A percentile compares a stretch with the other conserved stretches of the same genome.
Evolutionary conservation across 1,140 invertebrate genomes (phyloP).

Genomic region (Drosophila santomea): DNA sequence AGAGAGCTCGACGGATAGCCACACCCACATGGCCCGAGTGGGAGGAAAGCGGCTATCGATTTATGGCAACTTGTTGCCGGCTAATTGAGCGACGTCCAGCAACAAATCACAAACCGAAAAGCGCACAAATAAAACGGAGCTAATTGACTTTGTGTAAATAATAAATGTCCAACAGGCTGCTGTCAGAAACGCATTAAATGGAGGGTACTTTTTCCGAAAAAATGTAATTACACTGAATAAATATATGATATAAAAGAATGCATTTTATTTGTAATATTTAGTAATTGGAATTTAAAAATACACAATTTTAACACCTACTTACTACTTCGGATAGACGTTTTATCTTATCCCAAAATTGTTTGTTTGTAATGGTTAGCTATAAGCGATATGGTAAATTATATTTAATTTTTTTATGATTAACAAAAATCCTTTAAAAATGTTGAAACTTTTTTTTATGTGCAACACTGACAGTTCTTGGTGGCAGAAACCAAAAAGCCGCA

Average conservation of each 20-base stretch:
- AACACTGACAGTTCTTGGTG: constrained; percentile 45
- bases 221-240: no score
- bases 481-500: constrained; percentile 36
- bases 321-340: no score
- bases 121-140: constrained; percentile 55
- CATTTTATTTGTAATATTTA: no score
- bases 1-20: constrained; percentile 3
- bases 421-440: no score
- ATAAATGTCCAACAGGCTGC: constrained; percentile 41
- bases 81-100: constrained; percentile 64
- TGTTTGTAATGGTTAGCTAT: neutral
- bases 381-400: no score
- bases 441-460: constrained; percentile 6
- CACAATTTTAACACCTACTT: no score
- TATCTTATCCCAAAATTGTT: no score
- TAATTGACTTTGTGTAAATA: constrained; percentile 65
- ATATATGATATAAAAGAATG: no score
- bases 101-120: constrained; percentile 56
- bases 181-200: constrained; percentile 67
- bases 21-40: constrained; percentile 30
- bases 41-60: constrained; percentile 58
- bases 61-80: constrained; percentile 74
- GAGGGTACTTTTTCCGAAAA: constrained; percentile 2
- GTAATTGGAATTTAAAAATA: no score
- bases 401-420: no score